Percentiles rank a stretch among this genome's conserved stretches.
These are phyloP conservation scores for Metopolophium dirhodum DNA, from an alignment of 1,140 invertebrate genomes.

Conservation along the genomic window DNA sequence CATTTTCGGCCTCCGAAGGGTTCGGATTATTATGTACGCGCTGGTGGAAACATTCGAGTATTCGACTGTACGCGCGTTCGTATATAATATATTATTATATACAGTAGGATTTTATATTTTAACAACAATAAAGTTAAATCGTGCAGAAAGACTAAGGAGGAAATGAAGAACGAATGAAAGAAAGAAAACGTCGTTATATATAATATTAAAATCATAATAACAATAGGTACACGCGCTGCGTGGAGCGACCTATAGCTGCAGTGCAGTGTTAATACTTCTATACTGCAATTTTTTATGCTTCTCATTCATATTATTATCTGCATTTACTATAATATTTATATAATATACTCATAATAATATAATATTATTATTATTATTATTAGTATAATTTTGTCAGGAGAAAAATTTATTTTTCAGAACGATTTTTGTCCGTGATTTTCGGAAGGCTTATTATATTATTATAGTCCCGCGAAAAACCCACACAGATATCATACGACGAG, in stretches of 20 bases:
- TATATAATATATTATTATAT: background rate
- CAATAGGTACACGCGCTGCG: background rate
- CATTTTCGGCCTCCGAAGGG: background rate
- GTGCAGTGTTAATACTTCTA: background rate
- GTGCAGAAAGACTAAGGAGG: background rate
- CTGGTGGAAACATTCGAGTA: background rate
- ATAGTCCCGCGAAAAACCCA: background rate
- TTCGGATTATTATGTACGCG: background rate
- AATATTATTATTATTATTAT: too few relatives aligned
- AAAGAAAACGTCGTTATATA: background rate
- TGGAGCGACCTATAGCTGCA: background rate
- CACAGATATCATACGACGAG: background rate
- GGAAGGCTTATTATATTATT: background rate
- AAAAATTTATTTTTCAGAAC: background rate
- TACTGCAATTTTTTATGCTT: background rate
- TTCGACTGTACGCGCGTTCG: background rate
- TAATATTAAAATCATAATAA: conserved; percentile 20
- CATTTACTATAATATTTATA: background rate
- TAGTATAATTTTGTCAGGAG: background rate
- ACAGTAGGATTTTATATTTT: background rate
- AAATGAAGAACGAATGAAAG: background rate
- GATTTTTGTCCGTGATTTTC: background rate
- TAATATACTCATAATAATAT: too few relatives aligned
- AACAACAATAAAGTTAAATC: conserved; percentile 18
- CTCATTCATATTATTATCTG: background rate